Evolutionary conservation across 2,888 invertebrate genomes (phyloP).

Genomic region (Pinctada fucata): DNA sequence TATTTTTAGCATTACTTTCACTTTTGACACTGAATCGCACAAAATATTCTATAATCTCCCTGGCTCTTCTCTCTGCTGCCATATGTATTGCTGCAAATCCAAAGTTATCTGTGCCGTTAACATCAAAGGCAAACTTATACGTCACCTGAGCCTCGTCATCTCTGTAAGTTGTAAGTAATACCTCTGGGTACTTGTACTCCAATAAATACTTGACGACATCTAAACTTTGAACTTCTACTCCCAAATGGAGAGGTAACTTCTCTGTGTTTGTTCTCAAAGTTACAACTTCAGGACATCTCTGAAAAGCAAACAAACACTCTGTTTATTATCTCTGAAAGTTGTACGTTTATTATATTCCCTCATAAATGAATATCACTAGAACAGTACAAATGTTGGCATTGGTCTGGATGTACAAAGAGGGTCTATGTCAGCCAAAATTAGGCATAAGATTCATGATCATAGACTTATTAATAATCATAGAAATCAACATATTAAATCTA

Average conservation of each 20-base stretch:
- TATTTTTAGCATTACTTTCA: conserved; percentile 29
- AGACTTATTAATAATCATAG: too few species aligned
- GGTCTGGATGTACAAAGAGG: too few species aligned
- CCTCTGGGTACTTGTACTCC: conserved; percentile 86
- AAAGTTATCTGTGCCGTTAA: conserved; percentile 86
- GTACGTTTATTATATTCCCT: not conserved
- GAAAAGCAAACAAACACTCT: conserved; percentile 49
- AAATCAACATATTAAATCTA: too few species aligned
- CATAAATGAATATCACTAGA: not conserved
- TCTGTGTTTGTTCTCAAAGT: conserved; percentile 92
- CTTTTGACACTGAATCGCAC: conserved; percentile 46
- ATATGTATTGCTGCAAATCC: conserved; percentile 90
- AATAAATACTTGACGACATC: conserved; percentile 87
- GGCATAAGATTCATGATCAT: too few species aligned
- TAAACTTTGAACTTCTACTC: conserved; percentile 91
- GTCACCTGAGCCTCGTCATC: conserved; percentile 78
- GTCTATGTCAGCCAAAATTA: too few species aligned
- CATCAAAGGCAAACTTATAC: conserved; percentile 92
- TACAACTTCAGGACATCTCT: conserved; percentile 90
- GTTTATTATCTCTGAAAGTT: not conserved
- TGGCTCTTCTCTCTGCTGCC: conserved; percentile 82
- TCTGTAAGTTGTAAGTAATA: conserved; percentile 80
- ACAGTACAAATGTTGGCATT: not conserved
- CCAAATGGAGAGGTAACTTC: conserved; percentile 95
- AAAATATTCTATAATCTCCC: conserved; percentile 56